Evolutionary conservation across 2,888 invertebrate genomes (phyloP).

Genomic region (Drosophila fulvimacula): DNA sequence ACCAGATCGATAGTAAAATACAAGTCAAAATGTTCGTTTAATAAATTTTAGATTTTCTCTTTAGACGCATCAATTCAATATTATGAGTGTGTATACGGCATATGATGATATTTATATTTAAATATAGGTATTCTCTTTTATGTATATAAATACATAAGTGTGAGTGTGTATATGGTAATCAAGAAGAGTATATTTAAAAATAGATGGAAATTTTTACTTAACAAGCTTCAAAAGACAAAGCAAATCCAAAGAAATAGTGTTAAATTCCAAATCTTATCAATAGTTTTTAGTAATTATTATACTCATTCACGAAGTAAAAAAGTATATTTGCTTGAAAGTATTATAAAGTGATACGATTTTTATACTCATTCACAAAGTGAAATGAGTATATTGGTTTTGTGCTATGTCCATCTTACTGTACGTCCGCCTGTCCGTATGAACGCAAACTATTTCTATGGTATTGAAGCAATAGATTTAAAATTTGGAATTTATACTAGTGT

Average conservation of each 20-base stretch:
- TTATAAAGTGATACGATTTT: too few relatives aligned
- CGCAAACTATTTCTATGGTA: too few relatives aligned
- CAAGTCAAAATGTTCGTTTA: background rate
- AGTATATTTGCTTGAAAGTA: background rate
- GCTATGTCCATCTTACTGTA: too few relatives aligned
- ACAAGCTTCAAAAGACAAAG: too few relatives aligned
- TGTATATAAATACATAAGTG: background rate
- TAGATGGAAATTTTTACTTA: constrained; percentile 10
- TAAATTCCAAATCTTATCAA: background rate
- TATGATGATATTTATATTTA: background rate
- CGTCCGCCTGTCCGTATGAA: too few relatives aligned
- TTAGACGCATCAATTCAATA: background rate
- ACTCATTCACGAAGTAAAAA: background rate
- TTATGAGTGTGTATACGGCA: background rate
- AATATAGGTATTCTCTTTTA: background rate
- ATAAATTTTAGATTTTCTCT: constrained; percentile 5
- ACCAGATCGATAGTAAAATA: background rate
- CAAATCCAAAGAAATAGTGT: background rate
- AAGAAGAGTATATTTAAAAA: constrained; percentile 19
- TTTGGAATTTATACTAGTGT: too few relatives aligned
- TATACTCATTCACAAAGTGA: too few relatives aligned
- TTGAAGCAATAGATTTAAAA: too few relatives aligned
- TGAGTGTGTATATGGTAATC: constrained; percentile 2
- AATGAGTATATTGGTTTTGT: too few relatives aligned
- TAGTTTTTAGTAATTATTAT: background rate